Evolutionary conservation across 2,888 invertebrate species (phyloP), one percentile per base, ranked within the genome.

Genomic region (Clepsis dumicolana): DNA sequence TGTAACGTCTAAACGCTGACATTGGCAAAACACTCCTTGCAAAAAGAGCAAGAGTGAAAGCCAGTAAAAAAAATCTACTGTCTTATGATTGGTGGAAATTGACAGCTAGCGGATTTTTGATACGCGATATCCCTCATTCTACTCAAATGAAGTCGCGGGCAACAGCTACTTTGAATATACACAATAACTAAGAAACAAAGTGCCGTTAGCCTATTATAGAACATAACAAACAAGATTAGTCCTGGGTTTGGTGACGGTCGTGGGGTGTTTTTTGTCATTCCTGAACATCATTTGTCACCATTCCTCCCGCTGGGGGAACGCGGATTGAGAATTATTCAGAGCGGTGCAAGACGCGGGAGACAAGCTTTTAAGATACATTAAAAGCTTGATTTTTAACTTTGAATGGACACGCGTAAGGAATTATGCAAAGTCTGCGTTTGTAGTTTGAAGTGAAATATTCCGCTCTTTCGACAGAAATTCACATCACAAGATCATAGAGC

Each of bases 281-380:
- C 83, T 78, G 84, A 79, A 82, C 85, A 87, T 92, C 90, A 91
- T 93, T 93, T 90, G 89, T 93, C 92, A 93, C 85, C 80, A 73
- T 83, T 79, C 77, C 81, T 81, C 81, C 82, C 78, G 78, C 78
- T 74, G 80, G 85, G 89, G 85, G 83, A 74, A 76, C 80, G 76
- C 77, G 84, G 87, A 87, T 86, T 81, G 78, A 75, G 80, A 85
- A 86, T 84, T 77, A 80, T 73, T 57, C 50, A 21, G 72, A 57
- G 21, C 73, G 80, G 75, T 66, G 4, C 64, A 75, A 78, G 24
- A 5, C n/a, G 70, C 0, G 66, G 64, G 71, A 69, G 32, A 7
- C 7, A 10, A 71, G 79, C 79, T 7, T 38, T 35, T 25, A 7
- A 25, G 0, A 8, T 5, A 16, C 41, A 10, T 16, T 41, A 5